phyloP scores from a whole-genome alignment of 2,113 vertebrate species.

The Trochalopteron elliotii region DNA sequence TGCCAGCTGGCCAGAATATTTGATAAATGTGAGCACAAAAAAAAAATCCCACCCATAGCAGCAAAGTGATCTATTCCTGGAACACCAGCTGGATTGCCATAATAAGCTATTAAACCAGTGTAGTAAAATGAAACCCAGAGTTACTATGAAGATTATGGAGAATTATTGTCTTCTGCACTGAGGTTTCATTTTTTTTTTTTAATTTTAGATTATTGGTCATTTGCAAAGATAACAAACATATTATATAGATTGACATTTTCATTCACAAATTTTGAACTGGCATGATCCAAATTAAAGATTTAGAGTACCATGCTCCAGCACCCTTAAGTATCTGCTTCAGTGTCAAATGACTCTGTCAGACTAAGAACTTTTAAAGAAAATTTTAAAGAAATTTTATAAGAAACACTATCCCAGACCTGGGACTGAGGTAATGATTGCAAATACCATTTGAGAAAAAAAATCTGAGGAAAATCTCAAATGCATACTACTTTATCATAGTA shows the following conservation, averaged over 20 bases:
- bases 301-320: neutral
- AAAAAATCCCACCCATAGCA: constrained; percentile 28
- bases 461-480: neutral
- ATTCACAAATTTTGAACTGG: neutral
- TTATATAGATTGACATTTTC: neutral
- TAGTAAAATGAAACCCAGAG: constrained; percentile 47
- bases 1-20: constrained; percentile 56
- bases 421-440: neutral
- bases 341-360: neutral
- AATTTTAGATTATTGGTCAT: neutral
- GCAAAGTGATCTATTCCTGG: constrained; percentile 45
- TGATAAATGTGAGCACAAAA: constrained; percentile 31
- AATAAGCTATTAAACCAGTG: constrained; percentile 28
- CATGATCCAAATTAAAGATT: neutral
- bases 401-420: neutral
- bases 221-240: neutral
- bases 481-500: neutral
- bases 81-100: constrained; percentile 50
- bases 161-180: neutral
- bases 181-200: neutral
- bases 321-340: neutral
- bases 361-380: neutral
- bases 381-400: neutral
- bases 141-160: neutral
- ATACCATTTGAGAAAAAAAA: neutral